Base-by-base conservation (phyloP, 2,888 invertebrate genomes). In the Ennomos erosarius region DNA sequence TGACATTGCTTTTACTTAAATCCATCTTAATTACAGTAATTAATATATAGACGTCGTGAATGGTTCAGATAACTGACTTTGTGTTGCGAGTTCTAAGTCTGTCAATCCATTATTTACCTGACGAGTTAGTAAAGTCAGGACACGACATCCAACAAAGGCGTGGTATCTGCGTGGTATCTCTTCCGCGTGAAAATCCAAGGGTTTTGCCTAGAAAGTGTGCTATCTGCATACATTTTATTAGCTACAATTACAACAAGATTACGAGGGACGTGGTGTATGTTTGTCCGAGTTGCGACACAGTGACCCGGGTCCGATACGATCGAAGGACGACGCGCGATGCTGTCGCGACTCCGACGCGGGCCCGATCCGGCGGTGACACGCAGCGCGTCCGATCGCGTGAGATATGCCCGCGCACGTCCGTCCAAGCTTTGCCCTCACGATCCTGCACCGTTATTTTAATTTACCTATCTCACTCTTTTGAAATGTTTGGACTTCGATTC, bases 381-480 rank as follows among this genome's bases (percentile, higher is more conserved):
- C 37, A 8, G 16, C 43, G 53, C 11, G 26, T 16, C 9, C 69
- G 88, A 86, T 87, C 83, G 88, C 87, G 88, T 86, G 87, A 84
- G 88, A 87, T 87, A 82, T 73, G 71, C 68, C 65, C 73, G 76
- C 71, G 78, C 87, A 86, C 86, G 85, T 85, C 80, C 86, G 85
- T 85, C 80, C 70, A 70, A 55, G 55, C 59, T 57, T 54, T 74
- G 74, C 73, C 74, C 82, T 79, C 82, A 78, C 79, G 78, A 79
- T 72, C 70, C 72, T 67, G 70, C 50, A 65, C 78, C 76, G 78
- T 78, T 79, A 78, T 73, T 75, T 78, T 73, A 74, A 79, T 74
- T 75, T 76, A 76, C 76, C 76, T 74, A 76, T 77, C 76, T 74
- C 45, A 61, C 56, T 59, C 51, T 56, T 61, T 49, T 36, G 9